Evolutionary conservation across 1,140 invertebrate genomes (phyloP).

Genomic region (Metaphire vulgaris): DNA sequence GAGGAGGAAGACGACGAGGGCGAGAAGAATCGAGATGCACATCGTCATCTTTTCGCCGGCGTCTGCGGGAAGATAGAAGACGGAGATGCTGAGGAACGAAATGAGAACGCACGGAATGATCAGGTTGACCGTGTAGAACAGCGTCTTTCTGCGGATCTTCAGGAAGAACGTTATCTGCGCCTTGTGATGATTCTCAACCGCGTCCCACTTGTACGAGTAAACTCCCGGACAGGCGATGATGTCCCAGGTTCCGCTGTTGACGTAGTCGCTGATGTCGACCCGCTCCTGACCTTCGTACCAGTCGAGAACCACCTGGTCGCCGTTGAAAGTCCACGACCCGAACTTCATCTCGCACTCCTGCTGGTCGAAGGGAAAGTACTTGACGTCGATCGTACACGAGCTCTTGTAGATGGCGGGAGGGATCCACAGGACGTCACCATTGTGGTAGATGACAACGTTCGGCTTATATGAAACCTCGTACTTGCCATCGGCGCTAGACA

Average conservation of each 20-base stretch:
- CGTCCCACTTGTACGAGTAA: conserved; percentile 21
- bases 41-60: conserved; percentile 73
- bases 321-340: conserved; percentile 95
- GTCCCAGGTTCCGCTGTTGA: conserved; percentile 98
- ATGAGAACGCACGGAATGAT: conserved; percentile 97
- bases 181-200: conserved; percentile 21
- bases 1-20: conserved; percentile 96
- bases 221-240: conserved; percentile 83
- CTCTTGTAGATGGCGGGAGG: conserved; percentile 98
- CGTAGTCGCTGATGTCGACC: conserved; percentile 92
- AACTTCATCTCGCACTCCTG: conserved; percentile 93
- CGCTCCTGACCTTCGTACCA: conserved; percentile 84
- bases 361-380: conserved; percentile 94
- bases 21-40: conserved; percentile 96
- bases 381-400: conserved; percentile 91
- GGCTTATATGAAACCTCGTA: conserved; percentile 63
- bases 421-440: conserved; percentile 89
- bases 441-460: conserved; percentile 74
- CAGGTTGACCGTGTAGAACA: conserved; percentile 99
- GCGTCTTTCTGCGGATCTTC: conserved; percentile 88
- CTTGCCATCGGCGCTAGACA: conserved; percentile 77
- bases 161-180: conserved; percentile 56
- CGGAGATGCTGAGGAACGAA: conserved; percentile 94
- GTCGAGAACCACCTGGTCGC: conserved; percentile 79
- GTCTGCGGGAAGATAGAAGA: conserved; percentile 90